Evolutionary conservation across 1,140 invertebrate genomes (phyloP), one percentile per base, ranked within the genome.

Genomic region (Piezodorus guildinii): DNA sequence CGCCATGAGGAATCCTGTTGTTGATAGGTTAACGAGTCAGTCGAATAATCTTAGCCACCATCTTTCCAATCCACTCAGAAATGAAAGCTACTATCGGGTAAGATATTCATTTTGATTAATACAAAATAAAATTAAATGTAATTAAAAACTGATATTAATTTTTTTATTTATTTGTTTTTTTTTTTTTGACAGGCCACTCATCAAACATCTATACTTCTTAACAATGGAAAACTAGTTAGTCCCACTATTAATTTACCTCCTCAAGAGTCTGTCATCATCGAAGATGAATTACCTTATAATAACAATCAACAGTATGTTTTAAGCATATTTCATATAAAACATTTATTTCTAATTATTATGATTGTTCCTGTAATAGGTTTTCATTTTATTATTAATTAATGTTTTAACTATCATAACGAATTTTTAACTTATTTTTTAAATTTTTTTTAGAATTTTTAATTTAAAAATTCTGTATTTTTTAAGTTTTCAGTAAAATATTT

Each of bases 21-120:
- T 93, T 68, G 90, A 93, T 71, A 77, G 89, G 71, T 74, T 94
- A 67, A 92, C 88, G 23, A 85, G 85, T 65, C 81, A 84, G 68
- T 78, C 80, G 49, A 77, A 76, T 66, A 78, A 76, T 67, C 74
- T 70, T 68, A 74, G 54, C 30, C 66, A 54, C 66, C 73, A 68
- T 62, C 68, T 67, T 62, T 65, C 46, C 67, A 69, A 71, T 68
- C 70, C 76, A 65, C 68, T 88, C 52, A 75, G 86, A 19, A 94
- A 92, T 70, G 90, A 93, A 73, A 93, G 90, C 71, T 94, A 93
- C 69, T 93, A 90, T 62, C 71, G 75, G 69, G 77, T 77, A 60
- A 66, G 64, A 62, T 43, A 16, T 27, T 58, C 14, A 43, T 44
- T 58, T n/a, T n/a, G n/a, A n/a, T n/a, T n/a, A n/a, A n/a, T n/a